A percentile compares a stretch with the other conserved stretches of the same genome.
Conservation (phyloP, 2,797 vertebrate genomes). For the Hyperoplus immaculatus region DNA sequence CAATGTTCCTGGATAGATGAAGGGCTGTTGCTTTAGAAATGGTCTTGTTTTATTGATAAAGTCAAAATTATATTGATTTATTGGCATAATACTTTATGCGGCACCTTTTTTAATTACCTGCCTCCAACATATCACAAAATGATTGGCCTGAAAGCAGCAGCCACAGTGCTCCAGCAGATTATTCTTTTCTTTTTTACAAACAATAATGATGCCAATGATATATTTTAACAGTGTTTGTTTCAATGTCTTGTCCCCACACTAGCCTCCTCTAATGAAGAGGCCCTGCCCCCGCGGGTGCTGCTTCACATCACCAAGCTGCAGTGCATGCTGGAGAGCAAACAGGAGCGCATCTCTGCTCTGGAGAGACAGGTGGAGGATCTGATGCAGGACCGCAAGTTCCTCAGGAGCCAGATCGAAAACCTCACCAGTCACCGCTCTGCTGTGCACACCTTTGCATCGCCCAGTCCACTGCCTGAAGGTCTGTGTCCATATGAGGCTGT, state of each 20-base stretch:
- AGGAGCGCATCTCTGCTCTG: slow-evolving; percentile 80
- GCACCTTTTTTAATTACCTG: no score
- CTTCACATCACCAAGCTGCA: slow-evolving; percentile 84
- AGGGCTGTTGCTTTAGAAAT: neutral
- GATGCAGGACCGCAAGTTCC: slow-evolving; percentile 86
- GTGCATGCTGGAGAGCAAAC: slow-evolving; percentile 84
- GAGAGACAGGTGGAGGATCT: slow-evolving; percentile 84
- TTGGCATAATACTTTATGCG: rapidly evolving
- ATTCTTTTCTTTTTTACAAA: neutral
- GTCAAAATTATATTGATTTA: neutral
- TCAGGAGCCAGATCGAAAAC: slow-evolving; percentile 84
- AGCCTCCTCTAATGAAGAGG: slow-evolving; percentile 67
- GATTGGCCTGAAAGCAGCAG: neutral
- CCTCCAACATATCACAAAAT: neutral
- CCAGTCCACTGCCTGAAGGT: slow-evolving; percentile 69
- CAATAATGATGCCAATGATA: neutral
- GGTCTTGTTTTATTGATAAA: neutral
- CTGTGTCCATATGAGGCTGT: neutral
- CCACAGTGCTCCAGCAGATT: neutral
- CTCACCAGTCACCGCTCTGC: slow-evolving; percentile 77
- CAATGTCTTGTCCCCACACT: neutral
- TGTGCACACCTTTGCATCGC: slow-evolving; percentile 56
- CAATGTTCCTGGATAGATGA: neutral
- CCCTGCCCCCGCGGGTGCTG: slow-evolving; percentile 78
- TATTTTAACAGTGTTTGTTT: neutral